phyloP scores from a whole-genome alignment of 2,113 vertebrate genomes.

The Pseudorhombus dupliciocellatus region DNA sequence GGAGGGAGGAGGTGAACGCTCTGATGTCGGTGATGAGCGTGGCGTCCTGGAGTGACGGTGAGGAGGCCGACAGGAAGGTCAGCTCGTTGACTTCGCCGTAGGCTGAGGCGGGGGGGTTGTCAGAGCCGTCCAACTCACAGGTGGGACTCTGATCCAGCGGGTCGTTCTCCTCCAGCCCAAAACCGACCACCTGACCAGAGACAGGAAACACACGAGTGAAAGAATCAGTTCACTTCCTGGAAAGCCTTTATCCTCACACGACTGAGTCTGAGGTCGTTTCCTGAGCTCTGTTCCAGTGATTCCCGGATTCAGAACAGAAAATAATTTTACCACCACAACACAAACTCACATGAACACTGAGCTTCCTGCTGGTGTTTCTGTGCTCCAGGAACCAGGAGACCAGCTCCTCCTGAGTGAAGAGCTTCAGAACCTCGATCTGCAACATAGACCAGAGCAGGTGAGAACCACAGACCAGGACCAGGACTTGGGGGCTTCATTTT shows the following conservation, averaged over 20 bases:
- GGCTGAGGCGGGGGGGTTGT: conserved; percentile 75
- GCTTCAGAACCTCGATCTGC: conserved; percentile 91
- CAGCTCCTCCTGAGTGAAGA: conserved; percentile 86
- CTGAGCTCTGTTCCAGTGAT: no score
- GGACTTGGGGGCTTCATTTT: no score
- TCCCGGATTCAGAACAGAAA: no score
- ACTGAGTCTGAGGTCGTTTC: no score
- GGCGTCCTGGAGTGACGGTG: conserved; percentile 76
- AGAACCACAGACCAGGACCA: background rate
- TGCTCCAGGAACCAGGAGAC: conserved; percentile 89
- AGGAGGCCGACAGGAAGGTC: conserved; percentile 83
- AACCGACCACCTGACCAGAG: conserved; percentile 88
- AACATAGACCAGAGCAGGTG: background rate
- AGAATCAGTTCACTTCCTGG: background rate
- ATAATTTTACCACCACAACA: background rate
- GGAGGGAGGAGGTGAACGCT: conserved; percentile 88
- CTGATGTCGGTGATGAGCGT: conserved; percentile 88
- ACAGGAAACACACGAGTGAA: background rate
- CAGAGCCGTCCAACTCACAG: conserved; percentile 31
- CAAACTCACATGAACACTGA: conserved; percentile 90
- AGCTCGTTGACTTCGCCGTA: conserved; percentile 87
- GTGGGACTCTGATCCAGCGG: conserved; percentile 37
- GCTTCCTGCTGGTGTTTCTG: conserved; percentile 82
- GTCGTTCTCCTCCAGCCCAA: conserved; percentile 86
- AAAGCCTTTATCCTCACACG: background rate